Evolutionary conservation across 2,797 vertebrate species (phyloP).

Genomic region (Coranthus polyacanthus): DNA sequence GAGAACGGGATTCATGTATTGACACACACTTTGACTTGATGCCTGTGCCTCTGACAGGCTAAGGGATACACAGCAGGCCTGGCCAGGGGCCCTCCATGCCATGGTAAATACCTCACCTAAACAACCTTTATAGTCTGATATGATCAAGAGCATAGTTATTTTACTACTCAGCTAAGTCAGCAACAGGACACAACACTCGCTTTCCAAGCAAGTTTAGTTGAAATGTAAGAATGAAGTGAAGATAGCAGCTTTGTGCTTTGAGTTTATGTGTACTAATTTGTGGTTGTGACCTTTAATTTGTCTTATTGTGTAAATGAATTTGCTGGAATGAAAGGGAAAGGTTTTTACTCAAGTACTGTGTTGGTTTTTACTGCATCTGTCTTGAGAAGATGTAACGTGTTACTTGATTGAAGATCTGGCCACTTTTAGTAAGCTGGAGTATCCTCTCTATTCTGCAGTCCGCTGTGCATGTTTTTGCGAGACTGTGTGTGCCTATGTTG

Average conservation of each 20-base stretch:
- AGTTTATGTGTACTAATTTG: conserved; percentile 2
- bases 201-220: too few species aligned
- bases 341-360: conserved; percentile 13
- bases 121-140: conserved; percentile 4
- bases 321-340: neutral
- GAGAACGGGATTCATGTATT: conserved; percentile 60
- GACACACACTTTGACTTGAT: conserved; percentile 56
- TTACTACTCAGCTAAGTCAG: neutral
- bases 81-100: conserved; percentile 70
- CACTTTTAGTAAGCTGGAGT: conserved; percentile 40
- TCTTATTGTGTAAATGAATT: neutral
- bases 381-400: conserved; percentile 17
- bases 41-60: conserved; percentile 63
- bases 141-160: neutral
- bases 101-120: conserved; percentile 78
- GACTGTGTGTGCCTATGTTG: conserved; percentile 27
- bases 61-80: conserved; percentile 65
- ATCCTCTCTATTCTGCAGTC: conserved; percentile 52
- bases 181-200: neutral
- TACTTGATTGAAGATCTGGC: conserved; percentile 40
- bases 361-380: conserved; percentile 3
- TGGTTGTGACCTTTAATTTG: conserved; percentile 6
- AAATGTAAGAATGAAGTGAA: too few species aligned
- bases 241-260: neutral
- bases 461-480: conserved; percentile 40